Percentiles rank a stretch among this genome's conserved stretches.
phyloP scores from a whole-genome alignment of 2,888 invertebrate species.

The Volucella inanis region DNA sequence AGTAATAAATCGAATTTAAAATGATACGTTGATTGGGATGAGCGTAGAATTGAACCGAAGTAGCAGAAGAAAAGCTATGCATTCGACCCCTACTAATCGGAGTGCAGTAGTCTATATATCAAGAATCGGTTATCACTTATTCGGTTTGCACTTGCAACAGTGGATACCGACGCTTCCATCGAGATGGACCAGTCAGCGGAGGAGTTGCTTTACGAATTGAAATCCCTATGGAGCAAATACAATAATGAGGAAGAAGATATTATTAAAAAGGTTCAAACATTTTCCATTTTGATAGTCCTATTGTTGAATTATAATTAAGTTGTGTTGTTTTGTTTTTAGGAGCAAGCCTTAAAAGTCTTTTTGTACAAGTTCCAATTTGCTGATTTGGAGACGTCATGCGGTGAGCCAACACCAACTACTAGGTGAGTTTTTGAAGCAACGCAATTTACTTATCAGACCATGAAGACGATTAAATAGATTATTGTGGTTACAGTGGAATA shows the following conservation, averaged over 20 bases:
- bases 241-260: slow-evolving; percentile 26
- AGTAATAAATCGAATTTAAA: not conserved
- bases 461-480: slow-evolving; percentile 5
- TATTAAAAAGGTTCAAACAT: slow-evolving; percentile 37
- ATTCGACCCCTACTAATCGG: slow-evolving; percentile 15
- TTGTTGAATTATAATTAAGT: not conserved
- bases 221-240: slow-evolving; percentile 42
- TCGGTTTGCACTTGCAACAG: slow-evolving; percentile 46
- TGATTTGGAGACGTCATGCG: slow-evolving; percentile 56
- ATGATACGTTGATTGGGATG: slow-evolving; percentile 39
- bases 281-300: not conserved
- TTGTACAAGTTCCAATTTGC: slow-evolving; percentile 80
- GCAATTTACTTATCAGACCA: slow-evolving; percentile 46
- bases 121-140: slow-evolving; percentile 48
- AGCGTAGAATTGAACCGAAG: slow-evolving; percentile 13
- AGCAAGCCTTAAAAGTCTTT: slow-evolving; percentile 80
- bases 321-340: slow-evolving; percentile 75
- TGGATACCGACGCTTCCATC: slow-evolving; percentile 28
- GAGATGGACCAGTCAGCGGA: slow-evolving; percentile 48
- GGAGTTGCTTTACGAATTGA: slow-evolving; percentile 38
- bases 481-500: slow-evolving; percentile 10
- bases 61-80: slow-evolving; percentile 32
- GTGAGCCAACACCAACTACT: slow-evolving; percentile 39
- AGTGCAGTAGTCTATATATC: slow-evolving; percentile 34
- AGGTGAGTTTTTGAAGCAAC: slow-evolving; percentile 31